phyloP scores from a whole-genome alignment of 2,113 vertebrate genomes.

The Vulpes ferrilata region DNA sequence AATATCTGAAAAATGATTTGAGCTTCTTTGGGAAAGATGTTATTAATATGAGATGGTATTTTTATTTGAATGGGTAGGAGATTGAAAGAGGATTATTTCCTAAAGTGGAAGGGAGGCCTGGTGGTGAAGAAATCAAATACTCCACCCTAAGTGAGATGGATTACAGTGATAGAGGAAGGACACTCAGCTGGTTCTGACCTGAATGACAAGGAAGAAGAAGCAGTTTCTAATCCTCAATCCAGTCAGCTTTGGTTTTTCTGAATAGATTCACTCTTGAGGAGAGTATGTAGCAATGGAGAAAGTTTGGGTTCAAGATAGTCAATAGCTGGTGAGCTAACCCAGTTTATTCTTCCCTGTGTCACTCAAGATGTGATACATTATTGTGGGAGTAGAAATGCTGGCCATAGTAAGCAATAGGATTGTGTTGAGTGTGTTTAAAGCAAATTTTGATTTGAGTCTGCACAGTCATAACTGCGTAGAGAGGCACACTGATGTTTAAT shows the following conservation, averaged over 20 bases:
- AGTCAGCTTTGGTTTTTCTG: neutral
- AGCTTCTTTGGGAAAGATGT: constrained; percentile 71
- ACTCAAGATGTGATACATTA: neutral
- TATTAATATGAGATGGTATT: constrained; percentile 80
- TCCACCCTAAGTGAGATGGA: constrained; percentile 64
- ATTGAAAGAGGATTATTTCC: constrained; percentile 80
- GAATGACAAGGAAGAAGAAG: neutral
- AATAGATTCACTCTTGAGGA: constrained; percentile 1
- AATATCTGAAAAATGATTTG: constrained; percentile 77
- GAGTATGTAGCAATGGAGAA: neutral
- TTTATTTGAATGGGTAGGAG: constrained; percentile 77
- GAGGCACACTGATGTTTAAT: fast-evolving
- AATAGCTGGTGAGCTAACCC: neutral
- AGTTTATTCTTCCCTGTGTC: neutral
- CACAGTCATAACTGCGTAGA: no score
- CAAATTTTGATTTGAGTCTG: fast-evolving
- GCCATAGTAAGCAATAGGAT: neutral
- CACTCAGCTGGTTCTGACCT: constrained; percentile 23
- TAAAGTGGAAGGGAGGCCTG: constrained; percentile 58
- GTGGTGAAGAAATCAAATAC: constrained; percentile 61
- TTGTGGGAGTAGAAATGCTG: neutral
- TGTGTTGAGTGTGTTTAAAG: neutral
- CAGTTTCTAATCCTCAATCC: neutral
- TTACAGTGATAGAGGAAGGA: constrained; percentile 65
- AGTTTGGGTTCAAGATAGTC: neutral